Evolutionary conservation across 2,797 vertebrate genomes (phyloP), one percentile per base, ranked within the genome.

Genomic region (Ceyx erithaca): DNA sequence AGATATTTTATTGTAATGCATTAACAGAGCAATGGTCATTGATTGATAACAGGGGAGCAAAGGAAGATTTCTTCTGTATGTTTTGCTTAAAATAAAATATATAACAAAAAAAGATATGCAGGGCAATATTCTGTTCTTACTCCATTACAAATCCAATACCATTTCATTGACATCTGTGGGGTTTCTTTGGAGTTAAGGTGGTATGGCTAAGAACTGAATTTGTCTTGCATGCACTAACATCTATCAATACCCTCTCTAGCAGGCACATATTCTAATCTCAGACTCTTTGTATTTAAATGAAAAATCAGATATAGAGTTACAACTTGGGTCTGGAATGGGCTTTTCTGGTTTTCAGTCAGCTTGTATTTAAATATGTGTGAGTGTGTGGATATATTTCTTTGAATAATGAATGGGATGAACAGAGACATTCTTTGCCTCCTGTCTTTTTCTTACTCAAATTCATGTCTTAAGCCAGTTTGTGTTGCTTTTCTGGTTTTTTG

Each of bases 1-100:
- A 96, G 89, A 90, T 92, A 93, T 94, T 97, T 96, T 96, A 96
- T 95, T 92, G 95, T 92, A 95, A 94, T 86, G 71, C 93, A 94
- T 95, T 96, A 96, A 94, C 52, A 93, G 69, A 76, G 92, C 87
- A 91, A 85, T 88, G 59, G 84, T 90, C 89, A 95, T 94, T 96
- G 95, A 97, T 94, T 95, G 94, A 95, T 97, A 85, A 87, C 80
- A 70, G 48, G 66, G 69, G 81, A 95, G 87, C n/a, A 64, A 93
- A 89, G 43, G 52, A 81, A 89, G 52, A 93, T 93, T 93, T 94
- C 52, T 94, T 72, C 58, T 66, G 22, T 69, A 51, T 87, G 67
- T 83, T 91, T 96, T 92, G 64, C 61, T 87, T 80, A 95, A 92
- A 87, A 85, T 69, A 92, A 68, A 52, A 93, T 89, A 92, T 12